phyloP scores from a whole-genome alignment of 37 sponge, comb jelly and placozoan genomes.

The Beroe ovata region DNA sequence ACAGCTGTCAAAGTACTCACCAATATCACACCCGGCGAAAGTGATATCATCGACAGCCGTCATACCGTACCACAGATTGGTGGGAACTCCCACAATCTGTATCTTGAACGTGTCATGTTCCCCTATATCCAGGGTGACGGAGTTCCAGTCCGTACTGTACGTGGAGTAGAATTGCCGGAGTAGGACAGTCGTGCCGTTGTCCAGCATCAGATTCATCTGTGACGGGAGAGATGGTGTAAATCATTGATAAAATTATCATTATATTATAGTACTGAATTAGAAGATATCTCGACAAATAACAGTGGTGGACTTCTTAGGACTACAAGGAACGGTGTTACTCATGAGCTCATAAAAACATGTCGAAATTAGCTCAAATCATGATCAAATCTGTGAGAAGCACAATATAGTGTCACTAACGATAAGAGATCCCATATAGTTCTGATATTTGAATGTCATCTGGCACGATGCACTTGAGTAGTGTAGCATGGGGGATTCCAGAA shows the following conservation, averaged over 20 bases:
- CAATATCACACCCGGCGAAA: slow-evolving; percentile 64
- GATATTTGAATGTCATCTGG: slow-evolving; percentile 57
- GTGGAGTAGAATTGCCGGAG: slow-evolving; percentile 1
- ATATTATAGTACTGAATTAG: no score
- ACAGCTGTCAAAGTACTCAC: no score
- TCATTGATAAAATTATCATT: not conserved
- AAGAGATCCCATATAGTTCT: slow-evolving; percentile 10
- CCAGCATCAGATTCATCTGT: slow-evolving; percentile 7
- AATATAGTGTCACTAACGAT: not conserved
- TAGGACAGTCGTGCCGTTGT: slow-evolving; percentile 25
- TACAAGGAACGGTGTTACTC: not conserved
- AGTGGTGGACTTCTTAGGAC: not conserved
- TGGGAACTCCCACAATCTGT: not conserved
- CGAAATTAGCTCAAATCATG: no score
- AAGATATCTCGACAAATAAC: no score
- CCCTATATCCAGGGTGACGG: slow-evolving; percentile 17
- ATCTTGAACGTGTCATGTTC: slow-evolving; percentile 59
- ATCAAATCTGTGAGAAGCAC: not conserved
- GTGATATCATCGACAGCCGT: slow-evolving; percentile 69
- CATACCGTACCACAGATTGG: slow-evolving; percentile 20
- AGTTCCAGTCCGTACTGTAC: not conserved
- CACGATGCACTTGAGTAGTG: slow-evolving; percentile 29
- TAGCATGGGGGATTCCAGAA: slow-evolving; percentile 16
- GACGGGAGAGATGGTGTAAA: not conserved
- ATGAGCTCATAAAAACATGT: not conserved